Evolutionary conservation across 2,113 vertebrate genomes (phyloP).

Genomic region (Rhineura floridana): DNA sequence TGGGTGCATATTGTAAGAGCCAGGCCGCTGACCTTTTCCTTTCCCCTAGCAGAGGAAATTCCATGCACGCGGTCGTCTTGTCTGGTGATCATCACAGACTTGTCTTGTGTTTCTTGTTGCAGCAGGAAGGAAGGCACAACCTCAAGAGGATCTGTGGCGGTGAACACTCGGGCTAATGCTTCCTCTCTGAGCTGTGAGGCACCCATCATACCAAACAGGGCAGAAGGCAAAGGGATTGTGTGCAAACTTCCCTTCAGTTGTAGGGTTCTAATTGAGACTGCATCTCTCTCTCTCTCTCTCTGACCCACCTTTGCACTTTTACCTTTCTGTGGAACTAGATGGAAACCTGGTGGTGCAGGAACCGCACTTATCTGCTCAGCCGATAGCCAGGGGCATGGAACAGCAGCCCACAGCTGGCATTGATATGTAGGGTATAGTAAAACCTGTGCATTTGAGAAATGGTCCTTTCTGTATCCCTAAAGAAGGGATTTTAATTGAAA

Average conservation of each 20-base stretch:
- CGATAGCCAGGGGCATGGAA: too few species aligned
- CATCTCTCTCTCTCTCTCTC: too few species aligned
- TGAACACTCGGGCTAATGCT: background rate
- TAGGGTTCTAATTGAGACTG: background rate
- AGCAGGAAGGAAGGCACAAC: background rate
- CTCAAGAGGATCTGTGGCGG: background rate
- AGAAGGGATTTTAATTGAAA: too few species aligned
- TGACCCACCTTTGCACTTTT: background rate
- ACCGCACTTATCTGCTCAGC: too few species aligned
- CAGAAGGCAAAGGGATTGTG: background rate
- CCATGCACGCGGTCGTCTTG: background rate
- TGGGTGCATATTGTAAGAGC: background rate
- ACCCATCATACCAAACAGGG: too few species aligned
- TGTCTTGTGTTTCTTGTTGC: background rate
- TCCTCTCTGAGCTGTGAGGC: background rate
- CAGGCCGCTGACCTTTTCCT: too few species aligned
- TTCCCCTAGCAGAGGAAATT: background rate
- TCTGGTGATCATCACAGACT: background rate
- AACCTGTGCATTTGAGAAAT: too few species aligned
- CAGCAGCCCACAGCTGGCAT: too few species aligned
- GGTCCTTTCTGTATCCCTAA: too few species aligned
- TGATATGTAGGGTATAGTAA: too few species aligned
- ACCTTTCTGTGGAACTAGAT: background rate
- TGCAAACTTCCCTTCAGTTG: background rate
- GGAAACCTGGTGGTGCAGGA: too few species aligned